phyloP scores from a whole-genome alignment of 2,888 invertebrate species.

The Trichogramma dendrolimi region DNA sequence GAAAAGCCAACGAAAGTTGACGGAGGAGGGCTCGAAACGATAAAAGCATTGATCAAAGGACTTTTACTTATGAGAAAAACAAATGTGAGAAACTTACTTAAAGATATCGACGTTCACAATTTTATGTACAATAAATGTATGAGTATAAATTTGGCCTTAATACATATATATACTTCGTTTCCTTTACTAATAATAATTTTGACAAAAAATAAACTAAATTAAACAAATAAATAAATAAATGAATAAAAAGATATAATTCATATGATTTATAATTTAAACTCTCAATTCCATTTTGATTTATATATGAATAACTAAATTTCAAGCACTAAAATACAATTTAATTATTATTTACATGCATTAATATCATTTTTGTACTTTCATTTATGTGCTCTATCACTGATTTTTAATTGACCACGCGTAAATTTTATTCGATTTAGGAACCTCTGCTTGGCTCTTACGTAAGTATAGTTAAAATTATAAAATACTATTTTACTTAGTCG shows the following conservation, averaged over 20 bases:
- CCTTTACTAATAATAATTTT: constrained; percentile 27
- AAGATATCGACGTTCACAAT: constrained; percentile 28
- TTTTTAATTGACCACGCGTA: background rate
- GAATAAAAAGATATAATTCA: constrained; percentile 26
- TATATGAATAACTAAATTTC: no score
- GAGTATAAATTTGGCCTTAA: constrained; percentile 29
- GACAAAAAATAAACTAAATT: background rate
- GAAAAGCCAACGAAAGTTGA: constrained; percentile 3
- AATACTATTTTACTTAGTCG: constrained; percentile 5
- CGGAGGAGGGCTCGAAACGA: constrained; percentile 18
- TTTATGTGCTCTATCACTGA: no score
- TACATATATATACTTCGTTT: constrained; percentile 26
- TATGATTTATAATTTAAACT: constrained; percentile 17
- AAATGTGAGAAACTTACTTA: constrained; percentile 21
- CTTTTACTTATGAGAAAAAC: constrained; percentile 20
- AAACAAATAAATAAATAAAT: constrained; percentile 8
- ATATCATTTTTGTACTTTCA: no score
- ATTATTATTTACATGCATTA: no score
- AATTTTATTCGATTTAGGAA: constrained; percentile 22
- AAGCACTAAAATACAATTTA: no score
- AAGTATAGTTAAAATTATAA: constrained; percentile 22
- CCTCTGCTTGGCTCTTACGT: constrained; percentile 15
- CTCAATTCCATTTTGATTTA: constrained; percentile 11
- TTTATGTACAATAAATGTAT: constrained; percentile 31
- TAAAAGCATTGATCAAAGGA: constrained; percentile 27